Base-by-base conservation (phyloP, 2,888 invertebrate genomes). In the Brassicogethes aeneus region DNA sequence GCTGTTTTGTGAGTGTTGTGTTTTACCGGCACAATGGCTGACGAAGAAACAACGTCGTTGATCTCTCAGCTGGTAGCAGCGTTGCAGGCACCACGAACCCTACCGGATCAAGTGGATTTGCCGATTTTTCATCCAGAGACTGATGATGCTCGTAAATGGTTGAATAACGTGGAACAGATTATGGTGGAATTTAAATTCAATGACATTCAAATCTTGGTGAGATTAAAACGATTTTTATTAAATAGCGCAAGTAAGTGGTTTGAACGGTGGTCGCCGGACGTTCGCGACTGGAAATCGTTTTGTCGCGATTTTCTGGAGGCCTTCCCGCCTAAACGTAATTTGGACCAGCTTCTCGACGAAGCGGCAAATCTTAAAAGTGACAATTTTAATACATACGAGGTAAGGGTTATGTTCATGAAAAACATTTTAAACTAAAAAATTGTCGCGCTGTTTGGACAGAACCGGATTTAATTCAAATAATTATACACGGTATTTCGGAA, bases 231-330 rank as follows among this genome's bases (percentile, higher is more conserved):
- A n/a, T n/a, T n/a, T n/a, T n/a, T n/a, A n/a, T n/a, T n/a, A n/a
- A n/a, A n/a, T n/a, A n/a, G n/a, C n/a, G n/a, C n/a, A n/a, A n/a
- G n/a, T n/a, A n/a, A n/a, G n/a, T 47, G 48, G 43, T 43, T 40
- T 31, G 46, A 46, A 5, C 13, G 15, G 2, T 54, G 52, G 51
- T 35, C 34, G 12, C 50, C 51, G 14, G 41, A 41, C 12, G 36
- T 37, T 12, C 41, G 45, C 42, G 37, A 41, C 37, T 55, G 51
- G 48, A 36, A 34, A 12, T 38, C 34, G 16, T 55, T 52, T 47
- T 40, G 47, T 17, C 35, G 46, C 15, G 51, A 54, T 17, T 54
- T 52, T 51, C 10, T 39, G 7, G 50, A 50, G 14, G 48, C 52
- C 16, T 54, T 54, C 44, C 54, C 53, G 15, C 46, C 39, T 1